Conservation (phyloP, 64 coral and sea anemone genomes). For the Actinia equina region DNA sequence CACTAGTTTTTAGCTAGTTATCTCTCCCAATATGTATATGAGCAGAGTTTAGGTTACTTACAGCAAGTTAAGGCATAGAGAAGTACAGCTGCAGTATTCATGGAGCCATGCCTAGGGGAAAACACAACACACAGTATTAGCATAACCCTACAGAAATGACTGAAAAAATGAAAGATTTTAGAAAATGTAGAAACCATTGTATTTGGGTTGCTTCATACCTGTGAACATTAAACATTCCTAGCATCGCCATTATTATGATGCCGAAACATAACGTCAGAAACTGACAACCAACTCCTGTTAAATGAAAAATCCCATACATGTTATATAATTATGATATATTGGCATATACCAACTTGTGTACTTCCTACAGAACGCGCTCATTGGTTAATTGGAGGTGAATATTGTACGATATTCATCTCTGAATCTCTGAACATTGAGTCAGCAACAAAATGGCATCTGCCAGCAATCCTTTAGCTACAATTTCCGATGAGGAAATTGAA, state of each 20-base stretch:
- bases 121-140: not conserved
- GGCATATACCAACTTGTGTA: too few relatives aligned
- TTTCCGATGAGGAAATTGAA: too few relatives aligned
- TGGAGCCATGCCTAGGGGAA: slow-evolving; percentile 80
- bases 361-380: too few relatives aligned
- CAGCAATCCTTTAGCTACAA: too few relatives aligned
- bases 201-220: slow-evolving; percentile 35
- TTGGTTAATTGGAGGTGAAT: too few relatives aligned
- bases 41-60: slow-evolving; percentile 50
- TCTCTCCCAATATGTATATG: too few relatives aligned
- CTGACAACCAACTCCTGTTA: slow-evolving; percentile 79
- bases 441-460: too few relatives aligned
- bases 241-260: slow-evolving; percentile 87
- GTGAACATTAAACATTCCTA: slow-evolving; percentile 99
- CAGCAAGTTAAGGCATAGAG: slow-evolving; percentile 97
- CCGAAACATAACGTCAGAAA: slow-evolving; percentile 95
- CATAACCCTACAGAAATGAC: not conserved
- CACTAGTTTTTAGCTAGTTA: too few relatives aligned
- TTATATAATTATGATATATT: too few relatives aligned
- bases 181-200: too few relatives aligned
- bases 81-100: slow-evolving; percentile 95
- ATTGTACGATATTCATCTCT: too few relatives aligned
- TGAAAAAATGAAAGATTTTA: not conserved
- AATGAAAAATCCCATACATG: not conserved
- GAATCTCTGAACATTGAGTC: too few relatives aligned